Percentiles rank a stretch among this genome's conserved stretches.
These are phyloP conservation scores for Brachypodius melanocephalos DNA, from an alignment of 2,113 vertebrate genomes.

Conservation along the genomic window DNA sequence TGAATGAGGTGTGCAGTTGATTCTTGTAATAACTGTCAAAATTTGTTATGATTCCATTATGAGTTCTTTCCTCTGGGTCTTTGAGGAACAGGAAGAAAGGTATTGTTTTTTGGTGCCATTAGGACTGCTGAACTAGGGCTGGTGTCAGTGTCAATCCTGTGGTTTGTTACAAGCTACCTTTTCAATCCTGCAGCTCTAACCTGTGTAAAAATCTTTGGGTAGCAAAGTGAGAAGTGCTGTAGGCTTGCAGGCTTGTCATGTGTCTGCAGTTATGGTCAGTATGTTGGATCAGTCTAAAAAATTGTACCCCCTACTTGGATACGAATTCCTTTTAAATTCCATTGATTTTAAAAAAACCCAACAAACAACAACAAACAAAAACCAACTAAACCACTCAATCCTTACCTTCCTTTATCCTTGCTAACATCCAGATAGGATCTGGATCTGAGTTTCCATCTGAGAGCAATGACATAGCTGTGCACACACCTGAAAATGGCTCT, in stretches of 20 bases:
- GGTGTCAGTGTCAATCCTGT: fast-evolving
- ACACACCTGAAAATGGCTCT: not conserved
- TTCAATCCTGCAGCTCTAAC: not conserved
- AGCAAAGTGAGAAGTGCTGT: not conserved
- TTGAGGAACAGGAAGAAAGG: not conserved
- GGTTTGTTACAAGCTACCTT: not conserved
- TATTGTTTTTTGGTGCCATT: not conserved
- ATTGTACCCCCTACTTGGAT: not conserved
- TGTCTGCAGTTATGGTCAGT: not conserved
- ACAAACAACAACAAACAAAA: too few species aligned
- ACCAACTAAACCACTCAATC: not conserved
- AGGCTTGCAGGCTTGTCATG: not conserved
- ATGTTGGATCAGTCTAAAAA: not conserved
- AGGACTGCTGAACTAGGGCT: not conserved
- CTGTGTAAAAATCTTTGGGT: not conserved
- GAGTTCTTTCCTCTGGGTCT: not conserved
- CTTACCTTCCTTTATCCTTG: not conserved
- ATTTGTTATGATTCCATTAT: not conserved
- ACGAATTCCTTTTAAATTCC: not conserved
- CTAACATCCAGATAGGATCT: not conserved
- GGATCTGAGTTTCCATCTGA: not conserved
- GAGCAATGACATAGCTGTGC: not conserved
- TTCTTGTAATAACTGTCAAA: not conserved
- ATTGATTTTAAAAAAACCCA: not conserved
- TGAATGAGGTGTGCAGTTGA: not conserved